Evolutionary conservation across 2,797 vertebrate species (phyloP).

Genomic region (Melanitta fusca): DNA sequence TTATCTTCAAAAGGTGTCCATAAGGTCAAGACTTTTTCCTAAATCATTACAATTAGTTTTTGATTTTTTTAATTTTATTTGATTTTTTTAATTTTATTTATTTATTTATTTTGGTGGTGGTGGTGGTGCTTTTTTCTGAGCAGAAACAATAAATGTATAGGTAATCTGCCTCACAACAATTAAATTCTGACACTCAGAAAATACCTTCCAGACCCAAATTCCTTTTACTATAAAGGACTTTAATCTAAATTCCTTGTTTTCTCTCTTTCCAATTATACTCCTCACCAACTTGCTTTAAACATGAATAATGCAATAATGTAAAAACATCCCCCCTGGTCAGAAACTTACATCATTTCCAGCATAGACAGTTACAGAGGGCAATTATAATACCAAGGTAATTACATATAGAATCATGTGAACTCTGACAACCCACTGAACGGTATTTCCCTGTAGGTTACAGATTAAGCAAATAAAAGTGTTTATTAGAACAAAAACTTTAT

Average conservation of each 20-base stretch:
- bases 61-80: neutral
- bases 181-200: neutral
- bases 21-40: neutral
- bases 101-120: no score
- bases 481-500: slow-evolving; percentile 8
- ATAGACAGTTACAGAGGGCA: slow-evolving; percentile 36
- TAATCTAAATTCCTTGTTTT: slow-evolving; percentile 44
- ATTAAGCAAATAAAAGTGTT: slow-evolving; percentile 37
- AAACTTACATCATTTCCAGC: slow-evolving; percentile 48
- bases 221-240: slow-evolving; percentile 32
- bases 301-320: slow-evolving; percentile 55
- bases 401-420: slow-evolving; percentile 56
- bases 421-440: slow-evolving; percentile 33
- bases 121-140: neutral
- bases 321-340: slow-evolving; percentile 58
- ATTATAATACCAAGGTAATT: slow-evolving; percentile 62
- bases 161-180: neutral
- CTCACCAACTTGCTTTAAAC: slow-evolving; percentile 43
- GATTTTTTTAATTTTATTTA: neutral
- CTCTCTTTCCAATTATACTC: slow-evolving; percentile 38
- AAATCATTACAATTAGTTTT: neutral
- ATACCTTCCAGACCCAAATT: neutral
- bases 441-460: slow-evolving; percentile 48
- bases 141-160: neutral
- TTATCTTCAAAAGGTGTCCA: slow-evolving; percentile 22